A percentile compares a stretch with the other conserved stretches of the same genome.
These are phyloP conservation scores for Lydus trimaculatus DNA, from an alignment of 2,888 invertebrate genomes.

Conservation along the genomic window DNA sequence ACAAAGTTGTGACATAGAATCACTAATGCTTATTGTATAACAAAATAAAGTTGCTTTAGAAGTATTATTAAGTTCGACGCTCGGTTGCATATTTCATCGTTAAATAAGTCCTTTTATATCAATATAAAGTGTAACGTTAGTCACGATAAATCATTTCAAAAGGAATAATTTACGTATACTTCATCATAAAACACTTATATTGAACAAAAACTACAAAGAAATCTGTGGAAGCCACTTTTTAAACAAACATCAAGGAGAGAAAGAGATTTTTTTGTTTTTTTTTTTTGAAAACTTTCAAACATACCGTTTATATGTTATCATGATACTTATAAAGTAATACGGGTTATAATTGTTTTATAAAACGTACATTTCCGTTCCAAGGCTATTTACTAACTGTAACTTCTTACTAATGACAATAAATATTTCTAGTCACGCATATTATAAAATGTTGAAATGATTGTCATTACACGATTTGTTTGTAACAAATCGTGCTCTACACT, in stretches of 20 bases:
- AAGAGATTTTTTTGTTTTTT: background rate
- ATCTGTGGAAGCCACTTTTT: background rate
- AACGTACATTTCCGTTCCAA: conserved; percentile 28
- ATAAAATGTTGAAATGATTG: conserved; percentile 23
- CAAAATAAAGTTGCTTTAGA: no score
- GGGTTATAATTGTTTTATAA: conserved; percentile 29
- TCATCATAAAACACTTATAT: background rate
- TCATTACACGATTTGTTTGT: conserved; percentile 21
- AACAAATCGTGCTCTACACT: conserved; percentile 1
- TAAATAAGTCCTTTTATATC: background rate
- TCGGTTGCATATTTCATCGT: background rate
- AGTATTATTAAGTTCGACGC: background rate
- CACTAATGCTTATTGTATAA: no score
- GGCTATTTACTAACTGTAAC: conserved; percentile 17
- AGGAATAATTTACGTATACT: background rate
- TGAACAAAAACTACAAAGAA: background rate
- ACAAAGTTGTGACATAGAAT: no score
- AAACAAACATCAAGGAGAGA: background rate
- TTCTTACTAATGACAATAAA: conserved; percentile 26
- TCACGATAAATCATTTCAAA: background rate
- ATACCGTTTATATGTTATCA: conserved; percentile 1
- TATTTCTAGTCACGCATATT: conserved; percentile 27
- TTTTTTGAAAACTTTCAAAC: background rate
- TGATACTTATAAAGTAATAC: conserved; percentile 29
- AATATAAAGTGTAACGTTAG: background rate